Percentiles rank a stretch among this genome's conserved stretches.
These are phyloP conservation scores for Fragum whitleyi DNA, from an alignment of 2,888 invertebrate genomes.

Conservation along the genomic window DNA sequence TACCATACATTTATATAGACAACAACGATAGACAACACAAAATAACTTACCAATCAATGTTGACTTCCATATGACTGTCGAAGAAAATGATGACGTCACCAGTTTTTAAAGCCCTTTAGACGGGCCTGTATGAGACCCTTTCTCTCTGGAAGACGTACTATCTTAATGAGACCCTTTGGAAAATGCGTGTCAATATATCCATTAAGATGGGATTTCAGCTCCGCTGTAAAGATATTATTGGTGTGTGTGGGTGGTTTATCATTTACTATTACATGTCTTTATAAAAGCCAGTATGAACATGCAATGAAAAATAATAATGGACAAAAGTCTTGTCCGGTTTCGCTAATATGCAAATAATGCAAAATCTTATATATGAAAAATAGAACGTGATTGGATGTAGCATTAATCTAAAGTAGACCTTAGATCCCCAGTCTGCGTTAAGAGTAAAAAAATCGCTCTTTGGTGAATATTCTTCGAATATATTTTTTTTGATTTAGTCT, in stretches of 20 bases:
- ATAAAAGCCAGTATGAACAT: neutral
- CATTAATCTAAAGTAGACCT: too few species aligned
- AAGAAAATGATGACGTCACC: slow-evolving; percentile 74
- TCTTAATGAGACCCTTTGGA: slow-evolving; percentile 60
- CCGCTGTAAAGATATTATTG: slow-evolving; percentile 43
- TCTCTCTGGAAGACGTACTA: slow-evolving; percentile 62
- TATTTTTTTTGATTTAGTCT: too few species aligned
- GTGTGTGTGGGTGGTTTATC: too few species aligned
- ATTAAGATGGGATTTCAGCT: slow-evolving; percentile 54
- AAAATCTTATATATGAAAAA: too few species aligned
- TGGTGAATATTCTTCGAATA: too few species aligned
- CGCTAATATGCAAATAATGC: too few species aligned
- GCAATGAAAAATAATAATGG: neutral
- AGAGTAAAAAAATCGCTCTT: too few species aligned
- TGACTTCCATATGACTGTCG: slow-evolving; percentile 78
- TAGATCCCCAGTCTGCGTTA: too few species aligned
- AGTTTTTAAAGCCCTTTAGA: slow-evolving; percentile 65
- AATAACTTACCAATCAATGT: slow-evolving; percentile 69
- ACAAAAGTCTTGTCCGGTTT: too few species aligned
- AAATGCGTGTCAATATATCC: slow-evolving; percentile 63
- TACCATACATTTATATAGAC: too few species aligned
- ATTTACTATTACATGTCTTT: neutral
- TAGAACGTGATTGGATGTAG: too few species aligned
- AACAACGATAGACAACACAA: too few species aligned
- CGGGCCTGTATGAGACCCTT: slow-evolving; percentile 72